Conservation (phyloP, 2,888 invertebrate species). For the Macropis europaea region DNA sequence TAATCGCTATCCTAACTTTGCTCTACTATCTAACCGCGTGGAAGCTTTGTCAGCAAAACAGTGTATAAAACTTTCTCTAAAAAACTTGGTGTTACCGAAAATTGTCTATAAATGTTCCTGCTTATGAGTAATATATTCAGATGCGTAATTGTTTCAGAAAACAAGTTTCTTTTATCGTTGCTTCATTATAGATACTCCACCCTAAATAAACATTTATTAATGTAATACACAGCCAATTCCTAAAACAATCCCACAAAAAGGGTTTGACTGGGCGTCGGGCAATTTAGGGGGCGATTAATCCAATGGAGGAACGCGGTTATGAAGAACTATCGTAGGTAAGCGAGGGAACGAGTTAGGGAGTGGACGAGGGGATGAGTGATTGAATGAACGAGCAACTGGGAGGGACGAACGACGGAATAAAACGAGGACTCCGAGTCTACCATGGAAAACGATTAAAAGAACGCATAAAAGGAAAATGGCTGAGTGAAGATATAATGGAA, state of each 20-base stretch:
- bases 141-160: too few species aligned
- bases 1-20: too few species aligned
- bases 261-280: background rate
- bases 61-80: too few species aligned
- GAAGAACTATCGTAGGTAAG: background rate
- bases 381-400: background rate
- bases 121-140: too few species aligned
- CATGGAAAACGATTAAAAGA: constrained; percentile 17
- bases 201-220: too few species aligned
- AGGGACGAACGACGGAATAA: background rate
- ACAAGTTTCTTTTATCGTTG: too few species aligned
- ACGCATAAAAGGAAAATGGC: background rate
- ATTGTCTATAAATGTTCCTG: too few species aligned
- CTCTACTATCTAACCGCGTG: too few species aligned
- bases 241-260: background rate
- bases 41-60: too few species aligned
- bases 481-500: background rate
- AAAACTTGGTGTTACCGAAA: too few species aligned
- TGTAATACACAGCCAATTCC: background rate
- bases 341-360: background rate
- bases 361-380: background rate
- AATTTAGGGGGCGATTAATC: background rate
- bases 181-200: too few species aligned
- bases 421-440: background rate
- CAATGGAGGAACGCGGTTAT: background rate